phyloP scores from a whole-genome alignment of 2,113 vertebrate genomes.

The Australoheros scitulus region DNA sequence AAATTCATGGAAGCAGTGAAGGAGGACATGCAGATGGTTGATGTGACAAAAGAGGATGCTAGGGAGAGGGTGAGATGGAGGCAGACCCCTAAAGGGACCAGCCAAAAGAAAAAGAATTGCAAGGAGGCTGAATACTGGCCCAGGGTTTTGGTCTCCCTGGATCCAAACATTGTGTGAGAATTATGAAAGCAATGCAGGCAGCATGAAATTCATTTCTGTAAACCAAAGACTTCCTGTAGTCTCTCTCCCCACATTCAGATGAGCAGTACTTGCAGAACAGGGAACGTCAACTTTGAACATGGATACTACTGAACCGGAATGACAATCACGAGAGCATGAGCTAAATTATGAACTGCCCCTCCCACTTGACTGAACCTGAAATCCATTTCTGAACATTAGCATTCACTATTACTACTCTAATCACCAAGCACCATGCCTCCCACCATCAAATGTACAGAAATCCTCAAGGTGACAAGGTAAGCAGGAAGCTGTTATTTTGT shows the following conservation, averaged over 20 bases:
- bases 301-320: not conserved
- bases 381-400: constrained; percentile 69
- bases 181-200: not conserved
- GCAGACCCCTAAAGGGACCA: not conserved
- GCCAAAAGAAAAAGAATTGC: not conserved
- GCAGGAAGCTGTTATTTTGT: constrained; percentile 66
- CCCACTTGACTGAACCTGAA: constrained; percentile 42
- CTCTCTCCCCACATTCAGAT: not conserved
- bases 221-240: not conserved
- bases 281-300: not conserved
- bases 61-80: not conserved
- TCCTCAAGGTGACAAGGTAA: constrained; percentile 78
- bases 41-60: not conserved
- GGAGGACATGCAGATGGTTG: not conserved
- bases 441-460: constrained; percentile 79
- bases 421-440: constrained; percentile 79
- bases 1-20: not conserved
- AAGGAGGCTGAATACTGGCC: not conserved
- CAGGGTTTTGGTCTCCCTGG: not conserved
- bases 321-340: not conserved
- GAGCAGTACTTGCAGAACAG: not conserved
- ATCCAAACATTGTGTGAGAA: not conserved
- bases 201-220: not conserved
- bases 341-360: constrained; percentile 31
- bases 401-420: constrained; percentile 78